These are phyloP conservation scores for Thamnophis elegans DNA, from an alignment of 2,797 vertebrate genomes.

Conservation along the genomic window DNA sequence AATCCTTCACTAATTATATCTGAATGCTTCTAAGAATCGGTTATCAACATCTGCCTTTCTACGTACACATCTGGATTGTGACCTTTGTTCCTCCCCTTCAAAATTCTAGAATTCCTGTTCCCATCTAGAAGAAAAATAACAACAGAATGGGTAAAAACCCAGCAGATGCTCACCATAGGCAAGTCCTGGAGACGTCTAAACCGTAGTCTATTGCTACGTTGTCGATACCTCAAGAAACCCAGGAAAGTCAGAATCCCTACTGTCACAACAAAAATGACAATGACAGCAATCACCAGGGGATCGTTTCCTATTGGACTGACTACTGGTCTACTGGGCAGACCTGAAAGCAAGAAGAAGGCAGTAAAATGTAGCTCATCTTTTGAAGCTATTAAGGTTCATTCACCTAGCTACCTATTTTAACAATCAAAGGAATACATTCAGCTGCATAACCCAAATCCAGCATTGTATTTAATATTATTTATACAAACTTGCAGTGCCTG, in stretches of 20 bases:
- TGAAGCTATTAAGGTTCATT: slow-evolving; percentile 14
- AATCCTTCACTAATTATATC: background rate
- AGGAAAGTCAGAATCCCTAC: slow-evolving; percentile 82
- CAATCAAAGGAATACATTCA: background rate
- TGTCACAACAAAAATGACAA: slow-evolving; percentile 81
- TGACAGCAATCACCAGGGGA: slow-evolving; percentile 82
- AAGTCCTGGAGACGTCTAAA: slow-evolving; percentile 88
- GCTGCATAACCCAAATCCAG: background rate
- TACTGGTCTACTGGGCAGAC: slow-evolving; percentile 51
- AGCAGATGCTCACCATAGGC: slow-evolving; percentile 81
- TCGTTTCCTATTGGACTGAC: slow-evolving; percentile 64
- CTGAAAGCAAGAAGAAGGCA: slow-evolving; percentile 48
- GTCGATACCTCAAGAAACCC: slow-evolving; percentile 82
- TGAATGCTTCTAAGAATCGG: background rate
- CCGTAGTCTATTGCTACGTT: slow-evolving; percentile 76
- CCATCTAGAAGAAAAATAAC: background rate
- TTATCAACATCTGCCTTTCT: background rate
- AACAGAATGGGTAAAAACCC: background rate
- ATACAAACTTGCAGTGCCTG: background rate
- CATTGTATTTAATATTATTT: background rate
- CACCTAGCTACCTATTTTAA: background rate
- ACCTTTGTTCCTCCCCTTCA: background rate
- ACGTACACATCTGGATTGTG: background rate
- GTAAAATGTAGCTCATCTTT: slow-evolving; percentile 21
- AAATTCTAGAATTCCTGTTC: background rate